Conservation (phyloP, 2,888 invertebrate species). For the Cepaea hortensis region DNA sequence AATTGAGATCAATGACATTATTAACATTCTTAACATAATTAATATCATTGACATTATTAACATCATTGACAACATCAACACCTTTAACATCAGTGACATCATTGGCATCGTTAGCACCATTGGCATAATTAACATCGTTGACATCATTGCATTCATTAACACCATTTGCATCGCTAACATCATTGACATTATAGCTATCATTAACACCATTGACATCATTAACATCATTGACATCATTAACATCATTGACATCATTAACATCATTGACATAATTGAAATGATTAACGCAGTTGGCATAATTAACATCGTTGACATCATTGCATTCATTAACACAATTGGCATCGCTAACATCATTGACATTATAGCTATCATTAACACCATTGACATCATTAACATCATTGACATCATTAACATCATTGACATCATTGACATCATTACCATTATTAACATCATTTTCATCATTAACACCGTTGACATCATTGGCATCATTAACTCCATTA, state of each 20-base stretch:
- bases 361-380: not conserved
- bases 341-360: not conserved
- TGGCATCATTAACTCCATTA: not conserved
- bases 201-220: not conserved
- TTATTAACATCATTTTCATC: not conserved
- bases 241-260: not conserved
- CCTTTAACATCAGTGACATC: not conserved
- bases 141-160: not conserved
- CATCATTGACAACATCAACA: not conserved
- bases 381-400: not conserved
- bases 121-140: slow-evolving; percentile 40
- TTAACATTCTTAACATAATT: not conserved
- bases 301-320: not conserved
- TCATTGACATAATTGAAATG: not conserved
- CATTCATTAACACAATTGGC: no score
- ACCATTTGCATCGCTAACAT: not conserved
- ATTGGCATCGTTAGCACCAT: slow-evolving; percentile 40
- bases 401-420: not conserved
- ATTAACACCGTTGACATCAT: not conserved
- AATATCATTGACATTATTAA: not conserved
- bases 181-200: not conserved
- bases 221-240: not conserved
- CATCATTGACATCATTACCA: not conserved
- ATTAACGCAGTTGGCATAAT: no score
- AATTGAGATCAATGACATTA: not conserved